Evolutionary conservation across 2,888 invertebrate genomes (phyloP), one percentile per base, ranked within the genome.

Genomic region (Nomada ferruginata): DNA sequence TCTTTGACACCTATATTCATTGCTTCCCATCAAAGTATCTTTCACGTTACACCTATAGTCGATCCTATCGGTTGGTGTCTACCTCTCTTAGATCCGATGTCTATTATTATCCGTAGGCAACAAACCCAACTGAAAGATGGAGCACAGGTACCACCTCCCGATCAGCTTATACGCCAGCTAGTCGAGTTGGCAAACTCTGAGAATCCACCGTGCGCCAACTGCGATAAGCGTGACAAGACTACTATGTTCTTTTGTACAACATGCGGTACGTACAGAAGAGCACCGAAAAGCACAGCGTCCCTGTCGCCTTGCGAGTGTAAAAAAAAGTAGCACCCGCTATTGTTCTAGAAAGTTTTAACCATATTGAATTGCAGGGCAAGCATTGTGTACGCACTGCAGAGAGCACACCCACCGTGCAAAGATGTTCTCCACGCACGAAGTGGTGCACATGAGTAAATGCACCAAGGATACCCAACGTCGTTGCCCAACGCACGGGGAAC

Each of bases 211-310:
- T 97, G 97, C 94, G 96, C 97, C 82, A 97, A 97, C 93, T 97
- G 97, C 94, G 97, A 97, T 94, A 96, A 96, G 89, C 94, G 95
- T 29, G 95, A 96, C 91, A 94, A 95, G 83, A 94, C 95, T 78
- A 96, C 96, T 76, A 97, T 97, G 97, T 97, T 95, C 93, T 97
- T 96, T 94, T 97, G 97, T 94, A 96, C 96, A 92, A 97, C 97
- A 65, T 97, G 97, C 92, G 96, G 96, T 96, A 94, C 69, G 90
- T 69, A 64, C 26, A n/a, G 11, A 29, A n/a, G 18, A 20, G 5
- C 4, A n/a, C 18, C 26, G 36, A 13, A 63, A 13, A 47, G 36
- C 36, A 47, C 13, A 15, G 47, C 0, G 47, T 36, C 47, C 13
- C 47, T 47, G 15, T 47, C 3, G 15, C 47, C 15, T 15, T 15